Evolutionary conservation across 2,888 invertebrate species (phyloP).

Genomic region (Pristionchus japonicus): DNA sequence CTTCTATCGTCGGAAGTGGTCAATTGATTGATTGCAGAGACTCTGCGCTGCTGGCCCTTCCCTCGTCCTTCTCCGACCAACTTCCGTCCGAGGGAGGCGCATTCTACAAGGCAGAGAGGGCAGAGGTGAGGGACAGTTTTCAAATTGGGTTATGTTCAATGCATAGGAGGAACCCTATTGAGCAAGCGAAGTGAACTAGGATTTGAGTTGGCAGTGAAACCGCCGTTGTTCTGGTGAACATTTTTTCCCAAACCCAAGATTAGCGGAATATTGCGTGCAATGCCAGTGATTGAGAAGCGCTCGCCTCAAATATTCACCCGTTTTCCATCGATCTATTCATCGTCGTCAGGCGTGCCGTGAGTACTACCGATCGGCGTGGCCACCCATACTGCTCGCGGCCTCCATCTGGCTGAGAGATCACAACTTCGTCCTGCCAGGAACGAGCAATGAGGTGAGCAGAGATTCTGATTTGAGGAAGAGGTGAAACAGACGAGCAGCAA

Average conservation of each 20-base stretch:
- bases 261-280: too few relatives aligned
- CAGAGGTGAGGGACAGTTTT: slow-evolving; percentile 79
- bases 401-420: slow-evolving; percentile 87
- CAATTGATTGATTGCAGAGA: slow-evolving; percentile 78
- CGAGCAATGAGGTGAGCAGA: slow-evolving; percentile 19
- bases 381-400: slow-evolving; percentile 92
- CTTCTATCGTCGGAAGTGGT: too few relatives aligned
- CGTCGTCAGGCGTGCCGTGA: slow-evolving; percentile 83
- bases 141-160: background rate
- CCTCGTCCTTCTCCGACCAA: slow-evolving; percentile 89
- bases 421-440: slow-evolving; percentile 79
- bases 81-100: slow-evolving; percentile 95
- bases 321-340: background rate
- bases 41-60: slow-evolving; percentile 83
- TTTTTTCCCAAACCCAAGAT: too few relatives aligned
- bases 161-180: background rate
- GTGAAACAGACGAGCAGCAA: too few relatives aligned
- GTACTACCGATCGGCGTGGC: slow-evolving; percentile 94
- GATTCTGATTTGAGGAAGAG: background rate
- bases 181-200: background rate
- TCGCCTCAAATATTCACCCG: too few relatives aligned
- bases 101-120: slow-evolving; percentile 96
- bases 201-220: background rate
- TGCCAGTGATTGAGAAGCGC: too few relatives aligned
- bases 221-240: background rate